Percentiles rank a stretch among this genome's conserved stretches.
Evolutionary conservation across 1,140 invertebrate genomes (phyloP).

Genomic region (Bombus huntii): DNA sequence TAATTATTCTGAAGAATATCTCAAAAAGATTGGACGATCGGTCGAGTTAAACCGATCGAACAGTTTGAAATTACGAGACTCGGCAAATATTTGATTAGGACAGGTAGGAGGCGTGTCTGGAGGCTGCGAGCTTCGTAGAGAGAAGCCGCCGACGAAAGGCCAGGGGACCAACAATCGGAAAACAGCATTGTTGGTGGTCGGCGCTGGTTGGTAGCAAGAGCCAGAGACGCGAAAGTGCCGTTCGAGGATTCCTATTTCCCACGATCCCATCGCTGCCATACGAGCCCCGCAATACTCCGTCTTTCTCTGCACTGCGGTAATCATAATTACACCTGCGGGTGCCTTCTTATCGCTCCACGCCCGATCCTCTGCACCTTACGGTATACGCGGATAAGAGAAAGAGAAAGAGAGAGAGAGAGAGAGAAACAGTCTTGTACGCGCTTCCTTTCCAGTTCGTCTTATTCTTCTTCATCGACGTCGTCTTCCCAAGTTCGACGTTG

Average conservation of each 20-base stretch:
- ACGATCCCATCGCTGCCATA: slow-evolving; percentile 78
- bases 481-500: neutral
- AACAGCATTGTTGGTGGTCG: slow-evolving; percentile 69
- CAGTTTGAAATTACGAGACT: slow-evolving; percentile 1
- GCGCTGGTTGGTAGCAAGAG: slow-evolving; percentile 57
- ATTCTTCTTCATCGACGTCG: neutral
- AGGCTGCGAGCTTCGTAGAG: neutral
- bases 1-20: neutral
- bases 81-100: slow-evolving; percentile 45
- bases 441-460: slow-evolving; percentile 23
- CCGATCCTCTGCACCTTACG: slow-evolving; percentile 56
- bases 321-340: slow-evolving; percentile 81
- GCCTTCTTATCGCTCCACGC: slow-evolving; percentile 76
- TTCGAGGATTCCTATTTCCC: slow-evolving; percentile 80
- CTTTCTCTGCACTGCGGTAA: slow-evolving; percentile 78
- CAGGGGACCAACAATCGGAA: slow-evolving; percentile 73
- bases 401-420: neutral
- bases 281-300: slow-evolving; percentile 76
- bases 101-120: neutral
- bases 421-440: neutral
- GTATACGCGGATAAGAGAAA: slow-evolving; percentile 39
- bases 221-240: slow-evolving; percentile 76
- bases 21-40: neutral
- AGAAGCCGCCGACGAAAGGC: slow-evolving; percentile 53
- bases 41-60: neutral